A percentile compares a stretch with the other conserved stretches of the same genome.
phyloP scores from a whole-genome alignment of 2,888 invertebrate genomes.

The Nemotelus nigrinus region DNA sequence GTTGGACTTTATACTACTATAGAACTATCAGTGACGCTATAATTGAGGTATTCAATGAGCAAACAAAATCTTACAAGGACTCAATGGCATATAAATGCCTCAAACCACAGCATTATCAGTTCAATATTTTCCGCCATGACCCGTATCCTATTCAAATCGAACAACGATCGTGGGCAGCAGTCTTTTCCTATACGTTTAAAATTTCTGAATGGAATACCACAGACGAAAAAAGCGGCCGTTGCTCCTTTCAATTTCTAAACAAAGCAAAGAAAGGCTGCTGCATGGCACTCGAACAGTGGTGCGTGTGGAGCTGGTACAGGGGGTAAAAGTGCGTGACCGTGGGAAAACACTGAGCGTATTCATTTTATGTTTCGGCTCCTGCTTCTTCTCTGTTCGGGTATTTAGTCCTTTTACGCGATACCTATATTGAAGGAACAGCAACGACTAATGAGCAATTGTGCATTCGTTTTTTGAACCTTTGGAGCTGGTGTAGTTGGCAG shows the following conservation, averaged over 20 bases:
- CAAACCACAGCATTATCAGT: no score
- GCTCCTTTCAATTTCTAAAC: not conserved
- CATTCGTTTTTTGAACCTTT: no score
- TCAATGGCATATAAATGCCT: no score
- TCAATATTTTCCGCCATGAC: no score
- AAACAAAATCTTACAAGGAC: no score
- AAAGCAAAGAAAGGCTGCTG: not conserved
- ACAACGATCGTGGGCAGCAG: not conserved
- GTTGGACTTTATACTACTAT: no score
- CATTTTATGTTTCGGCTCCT: not conserved
- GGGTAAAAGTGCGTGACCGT: not conserved
- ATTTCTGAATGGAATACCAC: not conserved
- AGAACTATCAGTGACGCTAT: no score
- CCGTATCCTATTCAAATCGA: not conserved
- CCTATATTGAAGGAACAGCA: no score
- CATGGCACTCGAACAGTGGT: not conserved
- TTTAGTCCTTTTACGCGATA: no score
- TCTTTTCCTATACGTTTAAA: not conserved
- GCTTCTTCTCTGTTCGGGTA: not conserved
- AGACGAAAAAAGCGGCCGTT: not conserved
- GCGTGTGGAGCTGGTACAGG: not conserved
- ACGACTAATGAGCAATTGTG: no score
- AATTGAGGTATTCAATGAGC: no score
- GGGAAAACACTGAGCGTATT: not conserved
- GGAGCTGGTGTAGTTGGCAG: not conserved